These are phyloP conservation scores for Dendrocopos noguchii DNA, from an alignment of 2,113 vertebrate species.

Conservation along the genomic window DNA sequence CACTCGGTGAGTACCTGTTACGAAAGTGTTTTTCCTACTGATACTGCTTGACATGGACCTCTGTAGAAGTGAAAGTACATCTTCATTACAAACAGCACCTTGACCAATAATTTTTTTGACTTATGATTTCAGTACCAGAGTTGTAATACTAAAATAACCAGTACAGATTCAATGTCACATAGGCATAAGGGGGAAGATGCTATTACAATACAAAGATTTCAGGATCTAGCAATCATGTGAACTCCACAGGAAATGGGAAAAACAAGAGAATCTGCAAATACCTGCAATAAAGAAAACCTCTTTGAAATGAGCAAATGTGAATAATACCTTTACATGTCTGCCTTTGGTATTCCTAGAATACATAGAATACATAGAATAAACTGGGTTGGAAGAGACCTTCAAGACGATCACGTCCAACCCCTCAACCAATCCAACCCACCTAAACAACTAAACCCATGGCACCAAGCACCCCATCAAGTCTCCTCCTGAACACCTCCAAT, in stretches of 20 bases:
- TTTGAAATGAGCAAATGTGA: neutral
- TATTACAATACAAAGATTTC: neutral
- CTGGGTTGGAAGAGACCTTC: no score
- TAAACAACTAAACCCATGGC: no score
- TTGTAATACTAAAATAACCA: neutral
- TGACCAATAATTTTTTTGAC: neutral
- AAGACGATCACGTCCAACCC: no score
- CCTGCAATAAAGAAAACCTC: neutral
- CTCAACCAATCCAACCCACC: no score
- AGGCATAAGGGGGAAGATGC: neutral
- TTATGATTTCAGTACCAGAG: neutral
- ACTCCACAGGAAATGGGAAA: neutral
- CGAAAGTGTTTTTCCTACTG: neutral
- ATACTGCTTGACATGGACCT: neutral
- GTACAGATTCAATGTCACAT: neutral
- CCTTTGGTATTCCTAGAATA: neutral
- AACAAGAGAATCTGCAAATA: neutral
- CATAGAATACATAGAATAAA: no score
- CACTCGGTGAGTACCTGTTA: neutral
- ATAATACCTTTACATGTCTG: neutral
- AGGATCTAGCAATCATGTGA: neutral
- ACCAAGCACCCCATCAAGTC: no score
- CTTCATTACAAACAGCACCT: neutral
- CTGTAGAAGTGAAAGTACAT: neutral
- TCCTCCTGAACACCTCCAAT: no score